phyloP scores from a whole-genome alignment of 2,888 invertebrate genomes.

The Eledona agricola region DNA sequence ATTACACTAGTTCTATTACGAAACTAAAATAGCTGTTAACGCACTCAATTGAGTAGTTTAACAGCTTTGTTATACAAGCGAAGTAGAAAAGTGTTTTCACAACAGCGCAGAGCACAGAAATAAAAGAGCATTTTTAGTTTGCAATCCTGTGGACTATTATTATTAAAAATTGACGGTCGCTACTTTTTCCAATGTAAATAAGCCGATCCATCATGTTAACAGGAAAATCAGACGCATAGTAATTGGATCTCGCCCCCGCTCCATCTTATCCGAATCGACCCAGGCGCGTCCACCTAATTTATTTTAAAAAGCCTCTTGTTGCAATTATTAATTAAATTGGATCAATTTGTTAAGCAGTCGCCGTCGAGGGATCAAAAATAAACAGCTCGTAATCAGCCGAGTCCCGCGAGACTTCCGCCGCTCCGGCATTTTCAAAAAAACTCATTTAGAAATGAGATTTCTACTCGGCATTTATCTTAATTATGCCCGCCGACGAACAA shows the following conservation, averaged over 20 bases:
- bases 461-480: neutral
- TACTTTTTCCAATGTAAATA: too few relatives aligned
- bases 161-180: too few relatives aligned
- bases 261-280: too few relatives aligned
- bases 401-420: constrained; percentile 1
- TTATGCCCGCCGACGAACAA: too few relatives aligned
- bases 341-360: constrained; percentile 15
- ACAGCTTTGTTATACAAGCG: too few relatives aligned
- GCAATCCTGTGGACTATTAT: too few relatives aligned
- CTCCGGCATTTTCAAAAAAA: neutral
- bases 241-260: constrained; percentile 20
- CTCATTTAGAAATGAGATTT: neutral
- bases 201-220: constrained; percentile 28
- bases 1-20: too few relatives aligned
- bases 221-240: constrained; percentile 26
- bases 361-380: constrained; percentile 11
- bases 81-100: too few relatives aligned
- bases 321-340: constrained; percentile 18
- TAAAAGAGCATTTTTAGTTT: too few relatives aligned
- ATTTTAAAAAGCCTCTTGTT: constrained; percentile 8
- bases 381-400: constrained; percentile 12
- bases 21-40: too few relatives aligned
- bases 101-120: too few relatives aligned
- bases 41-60: too few relatives aligned
- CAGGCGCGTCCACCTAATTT: constrained; percentile 7